Conservation (phyloP, 2,113 vertebrate species). For the Neofelis nebulosa region DNA sequence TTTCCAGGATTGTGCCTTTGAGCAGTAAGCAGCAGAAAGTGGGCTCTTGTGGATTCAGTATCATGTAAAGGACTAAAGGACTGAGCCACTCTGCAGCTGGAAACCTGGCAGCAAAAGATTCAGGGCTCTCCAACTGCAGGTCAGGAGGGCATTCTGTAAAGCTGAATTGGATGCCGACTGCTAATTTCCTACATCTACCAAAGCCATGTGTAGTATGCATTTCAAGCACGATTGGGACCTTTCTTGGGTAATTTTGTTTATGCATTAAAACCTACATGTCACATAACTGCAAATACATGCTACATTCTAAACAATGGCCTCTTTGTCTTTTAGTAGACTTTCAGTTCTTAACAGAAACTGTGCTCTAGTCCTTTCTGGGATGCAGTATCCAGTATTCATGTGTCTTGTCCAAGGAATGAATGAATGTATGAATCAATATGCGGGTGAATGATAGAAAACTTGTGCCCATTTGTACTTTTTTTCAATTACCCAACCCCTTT, state of each 20-base stretch:
- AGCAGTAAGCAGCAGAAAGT: neutral
- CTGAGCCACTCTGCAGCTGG: neutral
- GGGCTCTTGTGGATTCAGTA: neutral
- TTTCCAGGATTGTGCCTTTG: neutral
- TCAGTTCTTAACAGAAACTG: neutral
- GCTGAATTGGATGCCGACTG: neutral
- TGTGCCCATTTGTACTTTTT: neutral
- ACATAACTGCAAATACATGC: neutral
- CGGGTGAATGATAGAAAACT: neutral
- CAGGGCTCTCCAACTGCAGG: neutral
- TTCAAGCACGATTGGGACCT: neutral
- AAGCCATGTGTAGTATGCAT: neutral
- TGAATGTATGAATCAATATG: neutral
- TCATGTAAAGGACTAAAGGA: neutral
- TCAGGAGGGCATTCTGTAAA: neutral
- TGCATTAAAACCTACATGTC: neutral
- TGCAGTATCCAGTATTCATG: neutral
- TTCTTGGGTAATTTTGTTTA: constrained; percentile 15
- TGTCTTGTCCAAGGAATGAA: constrained; percentile 6
- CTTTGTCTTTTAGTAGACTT: neutral
- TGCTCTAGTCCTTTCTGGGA: neutral
- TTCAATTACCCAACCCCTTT: neutral
- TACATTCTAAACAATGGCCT: neutral
- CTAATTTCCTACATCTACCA: neutral
- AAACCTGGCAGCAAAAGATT: neutral